Base-by-base conservation (phyloP, 2,113 vertebrate genomes). In the Emydocephalus ijimae region DNA sequence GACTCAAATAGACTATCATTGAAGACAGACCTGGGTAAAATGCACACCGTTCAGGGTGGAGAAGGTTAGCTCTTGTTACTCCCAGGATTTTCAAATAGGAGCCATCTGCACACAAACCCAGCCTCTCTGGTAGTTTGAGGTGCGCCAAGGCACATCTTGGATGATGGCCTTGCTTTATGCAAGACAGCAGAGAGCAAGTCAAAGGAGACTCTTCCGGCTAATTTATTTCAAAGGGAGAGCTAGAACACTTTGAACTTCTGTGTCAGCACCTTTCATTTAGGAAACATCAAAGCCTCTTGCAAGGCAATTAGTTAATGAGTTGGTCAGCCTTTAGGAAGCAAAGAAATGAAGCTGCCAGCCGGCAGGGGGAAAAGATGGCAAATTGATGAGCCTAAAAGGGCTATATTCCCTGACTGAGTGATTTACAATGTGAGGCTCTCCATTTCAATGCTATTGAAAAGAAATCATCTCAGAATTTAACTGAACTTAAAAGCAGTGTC, bases 251-350 rank as follows among this genome's bases (percentile, higher is more conserved):
- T 91, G 50, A 95, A 56, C 59, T 88, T 29, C 52, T 90, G 93
- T 94, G 34, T 14, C 48, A 87, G 39, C 4, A 39, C 43, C 54
- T 59, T 52, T 90, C 50, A 7, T 88, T 87, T n/a, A 81, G 90
- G 57, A 74, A 50, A 90, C 56, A 56, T 52, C 89, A 89, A 94
- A 94, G 90, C 4, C 23, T 64, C 94, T 91, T 89, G n/a, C 21
- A 91, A 93, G 88, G 52, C 92, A 92, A 89, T 92, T 92, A 61
- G 87, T 5, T 85, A 93, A 57, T 94, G 64, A 89, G 24, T 93
- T 26, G 8, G 57, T 90, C 85, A 95, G 29, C 48, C 81, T 48
- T 85, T 90, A 52, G 57, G 57, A 61, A 88, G 89, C 69, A 59
- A 55, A 52, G 23, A 29, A 50, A 50, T 50, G 1, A 50, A 29